Evolutionary conservation across 1,140 invertebrate genomes (phyloP), one percentile per base, ranked within the genome.

Genomic region (Saccostrea echinata): DNA sequence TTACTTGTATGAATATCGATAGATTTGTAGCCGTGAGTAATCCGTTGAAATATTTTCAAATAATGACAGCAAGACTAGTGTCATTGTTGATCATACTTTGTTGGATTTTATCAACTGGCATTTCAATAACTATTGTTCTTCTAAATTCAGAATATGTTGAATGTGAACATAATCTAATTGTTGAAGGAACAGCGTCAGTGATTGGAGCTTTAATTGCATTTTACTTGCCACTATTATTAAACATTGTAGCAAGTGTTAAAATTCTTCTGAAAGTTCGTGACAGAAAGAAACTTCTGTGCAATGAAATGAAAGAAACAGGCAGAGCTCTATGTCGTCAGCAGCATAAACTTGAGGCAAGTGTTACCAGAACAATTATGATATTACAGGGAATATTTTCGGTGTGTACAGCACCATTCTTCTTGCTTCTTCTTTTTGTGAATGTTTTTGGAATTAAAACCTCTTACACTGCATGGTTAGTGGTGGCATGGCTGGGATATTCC

Each of bases 1-100:
- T 99, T 87, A 99, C 98, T 95, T 98, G 98, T 89, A 99, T 99
- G 94, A 98, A 98, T 71, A 96, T 99, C 91, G 98, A 99, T 95
- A 96, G 98, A 57, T 99, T 99, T 95, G 98, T 99, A 91, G 98
- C 99, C 95, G 99, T 99, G 94, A 99, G 98, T 95, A 97, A 99
- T 94, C 98, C 98, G 0, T 98, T 99, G 90, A 97, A 97, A 93
- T 99, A 99, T 95, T 99, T 99, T 95, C 96, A 97, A 84, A 98
- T 97, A 97, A 97, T 99, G 91, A 98, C 97, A 33, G 96, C 97
- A 90, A 96, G 97, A 91, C 24, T 84, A 13, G 89, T 98, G 0
- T 96, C 97, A 0, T 95, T 98, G 51, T 98, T 99, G 98, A 98
- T 99, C 89, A 96, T 97, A 0, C 96, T 97, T 4, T 98, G 99